Percentiles rank a stretch among this genome's conserved stretches.
Evolutionary conservation across 2,888 invertebrate species (phyloP).

Genomic region (Dilophus febrilis): DNA sequence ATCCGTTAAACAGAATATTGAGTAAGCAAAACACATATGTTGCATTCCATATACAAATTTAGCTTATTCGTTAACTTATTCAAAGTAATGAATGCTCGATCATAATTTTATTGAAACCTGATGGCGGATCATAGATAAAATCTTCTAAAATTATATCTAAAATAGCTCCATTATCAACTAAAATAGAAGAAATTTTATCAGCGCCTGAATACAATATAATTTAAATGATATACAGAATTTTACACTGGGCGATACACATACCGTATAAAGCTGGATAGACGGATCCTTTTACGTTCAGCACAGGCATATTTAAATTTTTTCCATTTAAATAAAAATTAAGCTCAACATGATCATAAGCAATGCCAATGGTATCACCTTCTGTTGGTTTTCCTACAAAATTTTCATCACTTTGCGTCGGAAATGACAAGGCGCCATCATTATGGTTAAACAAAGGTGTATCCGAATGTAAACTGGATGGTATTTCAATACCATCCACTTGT

Average conservation of each 20-base stretch:
- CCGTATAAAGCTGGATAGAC: conserved; percentile 87
- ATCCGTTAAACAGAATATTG: too few species aligned
- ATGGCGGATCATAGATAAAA: conserved; percentile 66
- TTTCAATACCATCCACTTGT: conserved; percentile 18
- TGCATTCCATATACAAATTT: too few species aligned
- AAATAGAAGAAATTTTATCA: conserved; percentile 20
- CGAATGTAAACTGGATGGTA: not conserved
- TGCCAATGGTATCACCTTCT: conserved; percentile 88
- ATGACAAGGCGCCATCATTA: not conserved
- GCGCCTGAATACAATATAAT: not conserved
- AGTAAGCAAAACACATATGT: too few species aligned
- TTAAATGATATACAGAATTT: not conserved
- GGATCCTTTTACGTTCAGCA: conserved; percentile 77
- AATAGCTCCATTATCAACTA: conserved; percentile 96
- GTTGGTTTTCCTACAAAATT: conserved; percentile 43
- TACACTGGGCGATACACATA: conserved; percentile 34
- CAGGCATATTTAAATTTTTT: conserved; percentile 63
- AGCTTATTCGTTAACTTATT: too few species aligned
- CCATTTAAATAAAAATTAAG: conserved; percentile 91
- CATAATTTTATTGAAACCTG: conserved; percentile 90
- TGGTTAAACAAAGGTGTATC: too few species aligned
- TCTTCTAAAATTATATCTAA: conserved; percentile 85
- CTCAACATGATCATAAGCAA: conserved; percentile 92
- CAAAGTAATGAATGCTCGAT: conserved; percentile 91
- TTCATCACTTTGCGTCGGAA: conserved; percentile 15